These are phyloP conservation scores for Catagonus wagneri DNA, from an alignment of 2,113 vertebrate species.

Conservation along the genomic window DNA sequence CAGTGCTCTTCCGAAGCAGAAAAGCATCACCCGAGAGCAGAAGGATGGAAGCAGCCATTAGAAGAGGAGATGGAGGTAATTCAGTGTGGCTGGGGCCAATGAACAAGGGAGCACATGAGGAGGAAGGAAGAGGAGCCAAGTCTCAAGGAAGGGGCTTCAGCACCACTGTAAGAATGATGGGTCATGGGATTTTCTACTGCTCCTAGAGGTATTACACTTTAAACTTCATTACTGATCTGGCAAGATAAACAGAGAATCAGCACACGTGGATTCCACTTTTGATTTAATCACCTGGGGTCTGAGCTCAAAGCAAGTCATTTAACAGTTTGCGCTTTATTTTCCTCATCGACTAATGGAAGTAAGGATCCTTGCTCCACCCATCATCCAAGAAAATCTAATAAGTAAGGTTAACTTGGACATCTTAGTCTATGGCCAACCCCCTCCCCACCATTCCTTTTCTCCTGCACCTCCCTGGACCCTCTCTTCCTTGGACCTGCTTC, in stretches of 20 bases:
- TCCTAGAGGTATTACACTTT: background rate
- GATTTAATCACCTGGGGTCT: background rate
- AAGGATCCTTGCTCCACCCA: background rate
- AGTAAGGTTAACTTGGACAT: background rate
- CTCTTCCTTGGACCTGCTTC: background rate
- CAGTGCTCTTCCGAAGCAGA: background rate
- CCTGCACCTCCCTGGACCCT: no score
- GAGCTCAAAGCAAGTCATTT: slow-evolving; percentile 43
- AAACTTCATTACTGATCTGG: background rate
- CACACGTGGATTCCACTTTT: background rate
- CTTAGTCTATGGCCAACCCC: background rate
- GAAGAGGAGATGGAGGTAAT: background rate
- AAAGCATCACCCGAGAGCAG: background rate
- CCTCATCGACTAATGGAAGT: background rate
- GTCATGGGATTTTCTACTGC: background rate
- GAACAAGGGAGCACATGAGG: background rate
- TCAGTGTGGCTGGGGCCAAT: background rate
- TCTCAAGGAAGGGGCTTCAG: background rate
- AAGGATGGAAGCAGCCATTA: background rate
- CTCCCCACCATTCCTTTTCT: background rate
- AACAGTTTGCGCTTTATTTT: slow-evolving; percentile 18
- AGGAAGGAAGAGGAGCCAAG: background rate
- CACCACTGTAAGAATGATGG: background rate
- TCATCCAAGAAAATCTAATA: background rate
- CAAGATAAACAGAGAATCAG: background rate